Evolutionary conservation across 2,113 vertebrate species (phyloP).

Genomic region (Heloderma charlesbogerti): DNA sequence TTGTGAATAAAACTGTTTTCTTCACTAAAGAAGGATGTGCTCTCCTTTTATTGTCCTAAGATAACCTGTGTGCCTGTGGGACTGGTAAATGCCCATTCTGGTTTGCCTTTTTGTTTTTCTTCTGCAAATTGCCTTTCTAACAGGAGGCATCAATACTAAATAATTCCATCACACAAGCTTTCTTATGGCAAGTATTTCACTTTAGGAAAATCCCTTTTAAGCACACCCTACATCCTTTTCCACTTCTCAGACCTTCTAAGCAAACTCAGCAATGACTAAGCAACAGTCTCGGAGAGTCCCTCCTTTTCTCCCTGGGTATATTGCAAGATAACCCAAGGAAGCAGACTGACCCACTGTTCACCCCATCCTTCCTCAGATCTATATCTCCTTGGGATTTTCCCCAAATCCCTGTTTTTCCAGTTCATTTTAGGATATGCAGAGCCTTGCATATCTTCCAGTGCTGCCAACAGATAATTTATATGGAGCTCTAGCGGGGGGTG

Average conservation of each 20-base stretch:
- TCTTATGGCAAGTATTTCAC: background rate
- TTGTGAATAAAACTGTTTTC: no score
- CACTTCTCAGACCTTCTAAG: background rate
- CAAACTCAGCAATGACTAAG: background rate
- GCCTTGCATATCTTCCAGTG: background rate
- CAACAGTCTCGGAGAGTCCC: background rate
- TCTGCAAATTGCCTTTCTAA: no score
- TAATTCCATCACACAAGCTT: background rate
- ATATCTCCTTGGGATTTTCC: constrained; percentile 3
- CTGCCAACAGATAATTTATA: constrained; percentile 7
- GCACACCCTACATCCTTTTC: background rate
- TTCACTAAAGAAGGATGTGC: no score
- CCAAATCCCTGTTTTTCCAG: background rate
- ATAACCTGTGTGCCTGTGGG: no score
- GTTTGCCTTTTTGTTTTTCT: no score
- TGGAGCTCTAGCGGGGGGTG: background rate
- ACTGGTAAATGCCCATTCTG: no score
- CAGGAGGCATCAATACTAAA: no score
- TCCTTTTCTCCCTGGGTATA: constrained; percentile 10
- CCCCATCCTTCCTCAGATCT: rapidly evolving
- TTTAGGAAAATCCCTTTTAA: background rate
- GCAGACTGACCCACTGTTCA: background rate
- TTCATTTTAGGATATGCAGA: background rate
- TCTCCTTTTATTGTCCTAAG: no score
- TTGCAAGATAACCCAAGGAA: constrained; percentile 17